Conservation (phyloP, 1,140 invertebrate genomes). For the Polypedilum pembai region DNA sequence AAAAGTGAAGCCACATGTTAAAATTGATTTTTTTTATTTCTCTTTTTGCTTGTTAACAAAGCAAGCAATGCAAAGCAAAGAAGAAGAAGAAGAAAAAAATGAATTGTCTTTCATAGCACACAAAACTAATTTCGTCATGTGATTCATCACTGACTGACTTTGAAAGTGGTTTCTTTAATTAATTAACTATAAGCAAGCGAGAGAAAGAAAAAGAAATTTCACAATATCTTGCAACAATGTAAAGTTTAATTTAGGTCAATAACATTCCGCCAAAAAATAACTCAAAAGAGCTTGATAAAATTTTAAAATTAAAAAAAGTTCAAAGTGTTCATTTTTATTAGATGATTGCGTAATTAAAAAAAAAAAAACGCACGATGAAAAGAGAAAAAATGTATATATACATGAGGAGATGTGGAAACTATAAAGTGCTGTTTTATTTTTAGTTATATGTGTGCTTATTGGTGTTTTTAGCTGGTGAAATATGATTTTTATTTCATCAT, state of each 20-base stretch:
- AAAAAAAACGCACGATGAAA: constrained; percentile 10
- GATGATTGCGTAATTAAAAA: constrained; percentile 21
- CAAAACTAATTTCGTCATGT: not conserved
- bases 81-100: too few relatives aligned
- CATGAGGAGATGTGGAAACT: constrained; percentile 8
- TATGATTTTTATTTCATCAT: not conserved
- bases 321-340: constrained; percentile 22
- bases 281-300: too few relatives aligned
- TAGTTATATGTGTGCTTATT: constrained; percentile 1
- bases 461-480: constrained; percentile 21
- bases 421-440: constrained; percentile 28
- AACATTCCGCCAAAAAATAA: too few relatives aligned
- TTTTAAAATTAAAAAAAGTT: too few relatives aligned
- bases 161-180: not conserved
- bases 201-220: too few relatives aligned
- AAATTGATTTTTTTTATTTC: too few relatives aligned
- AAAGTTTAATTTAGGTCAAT: too few relatives aligned
- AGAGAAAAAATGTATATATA: not conserved
- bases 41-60: too few relatives aligned
- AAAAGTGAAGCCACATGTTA: too few relatives aligned
- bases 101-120: too few relatives aligned
- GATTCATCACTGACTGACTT: not conserved
- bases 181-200: not conserved
- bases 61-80: too few relatives aligned
- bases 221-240: too few relatives aligned